These are phyloP conservation scores for Clarias platycephalus DNA, from an alignment of 2,797 vertebrate species.

Conservation along the genomic window DNA sequence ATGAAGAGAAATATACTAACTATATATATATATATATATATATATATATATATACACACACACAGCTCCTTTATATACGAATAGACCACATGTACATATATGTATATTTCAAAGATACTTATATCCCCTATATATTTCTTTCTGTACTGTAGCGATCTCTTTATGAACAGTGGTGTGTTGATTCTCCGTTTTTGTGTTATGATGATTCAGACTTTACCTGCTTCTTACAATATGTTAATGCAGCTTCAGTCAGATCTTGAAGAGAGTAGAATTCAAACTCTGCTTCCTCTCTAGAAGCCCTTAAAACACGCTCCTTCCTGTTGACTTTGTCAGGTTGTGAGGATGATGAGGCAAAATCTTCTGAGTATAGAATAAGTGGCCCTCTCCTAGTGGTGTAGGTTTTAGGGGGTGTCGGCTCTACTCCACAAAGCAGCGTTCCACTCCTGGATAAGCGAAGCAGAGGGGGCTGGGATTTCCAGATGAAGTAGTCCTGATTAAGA, in stretches of 20 bases:
- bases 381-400: slow-evolving; percentile 79
- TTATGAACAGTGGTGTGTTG: not conserved
- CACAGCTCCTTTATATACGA: too few species aligned
- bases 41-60: too few species aligned
- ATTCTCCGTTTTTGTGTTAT: not conserved
- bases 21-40: too few species aligned
- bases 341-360: slow-evolving; percentile 69
- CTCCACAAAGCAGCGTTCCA: slow-evolving; percentile 49
- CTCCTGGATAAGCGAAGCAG: slow-evolving; percentile 63
- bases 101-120: not conserved
- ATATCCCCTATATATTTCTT: not conserved
- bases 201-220: slow-evolving; percentile 64
- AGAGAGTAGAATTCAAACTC: slow-evolving; percentile 62
- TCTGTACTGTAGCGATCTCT: not conserved
- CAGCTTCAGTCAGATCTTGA: slow-evolving; percentile 70
- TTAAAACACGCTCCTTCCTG: slow-evolving; percentile 52
- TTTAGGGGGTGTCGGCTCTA: slow-evolving; percentile 70
- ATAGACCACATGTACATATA: not conserved
- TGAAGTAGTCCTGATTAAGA: slow-evolving; percentile 78
- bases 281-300: slow-evolving; percentile 54
- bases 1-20: too few species aligned
- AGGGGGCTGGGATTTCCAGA: slow-evolving; percentile 74
- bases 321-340: slow-evolving; percentile 48
- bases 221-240: slow-evolving; percentile 65
- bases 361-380: slow-evolving; percentile 74